Conservation (phyloP, 2,888 invertebrate species). For the Synanthedon andrenaeformis region DNA sequence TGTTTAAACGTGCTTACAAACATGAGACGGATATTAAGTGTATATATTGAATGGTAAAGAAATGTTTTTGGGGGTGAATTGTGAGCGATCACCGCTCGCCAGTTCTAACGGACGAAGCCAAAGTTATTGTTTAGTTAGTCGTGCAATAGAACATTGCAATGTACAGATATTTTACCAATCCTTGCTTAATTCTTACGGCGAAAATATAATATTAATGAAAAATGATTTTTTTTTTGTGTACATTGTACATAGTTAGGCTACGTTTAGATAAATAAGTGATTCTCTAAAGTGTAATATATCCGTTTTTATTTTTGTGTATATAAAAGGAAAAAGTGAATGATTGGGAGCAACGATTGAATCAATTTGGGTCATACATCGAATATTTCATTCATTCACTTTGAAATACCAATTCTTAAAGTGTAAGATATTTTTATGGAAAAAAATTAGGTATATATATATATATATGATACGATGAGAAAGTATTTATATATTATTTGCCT, state of each 20-base stretch:
- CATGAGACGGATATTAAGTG: too few relatives aligned
- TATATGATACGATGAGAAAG: too few relatives aligned
- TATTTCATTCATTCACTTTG: neutral
- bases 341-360: conserved; percentile 17
- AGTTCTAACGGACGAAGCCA: conserved; percentile 63
- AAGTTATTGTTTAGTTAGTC: conserved; percentile 64
- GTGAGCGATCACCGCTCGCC: conserved; percentile 19
- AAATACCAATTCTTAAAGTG: neutral
- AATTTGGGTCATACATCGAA: neutral
- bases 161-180: conserved; percentile 51
- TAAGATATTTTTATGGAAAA: neutral
- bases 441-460: neutral
- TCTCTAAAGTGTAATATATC: conserved; percentile 47
- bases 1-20: too few relatives aligned
- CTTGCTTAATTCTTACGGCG: conserved; percentile 36
- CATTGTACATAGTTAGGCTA: conserved; percentile 40
- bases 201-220: conserved; percentile 35
- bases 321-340: conserved; percentile 28
- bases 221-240: conserved; percentile 34
- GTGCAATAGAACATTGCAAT: conserved; percentile 67
- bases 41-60: too few relatives aligned
- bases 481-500: neutral
- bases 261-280: conserved; percentile 35
- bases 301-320: conserved; percentile 32
- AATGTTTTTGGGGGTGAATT: too few relatives aligned